A percentile compares a stretch with the other conserved stretches of the same genome.
phyloP scores from a whole-genome alignment of 2,888 invertebrate species.

The Andrena praecox region DNA sequence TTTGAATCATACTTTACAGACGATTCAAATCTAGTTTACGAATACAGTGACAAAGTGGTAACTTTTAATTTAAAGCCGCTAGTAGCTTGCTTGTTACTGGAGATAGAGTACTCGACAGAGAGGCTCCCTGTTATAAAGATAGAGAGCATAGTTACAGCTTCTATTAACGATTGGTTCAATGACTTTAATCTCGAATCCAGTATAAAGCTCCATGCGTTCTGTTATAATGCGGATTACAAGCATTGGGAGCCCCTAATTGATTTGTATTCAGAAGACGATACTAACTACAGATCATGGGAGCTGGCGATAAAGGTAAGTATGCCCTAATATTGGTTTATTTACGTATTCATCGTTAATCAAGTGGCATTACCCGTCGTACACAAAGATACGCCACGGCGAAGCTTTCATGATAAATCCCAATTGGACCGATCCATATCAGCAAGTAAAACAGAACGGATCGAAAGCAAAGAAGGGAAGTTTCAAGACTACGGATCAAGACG shows the following conservation, averaged over 20 bases:
- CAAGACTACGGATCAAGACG: constrained; percentile 87
- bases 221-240: constrained; percentile 89
- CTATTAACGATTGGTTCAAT: constrained; percentile 76
- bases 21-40: constrained; percentile 45
- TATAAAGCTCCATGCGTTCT: constrained; percentile 86
- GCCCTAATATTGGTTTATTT: constrained; percentile 32
- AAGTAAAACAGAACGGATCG: constrained; percentile 74
- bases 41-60: constrained; percentile 67
- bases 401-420: constrained; percentile 86
- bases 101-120: constrained; percentile 80
- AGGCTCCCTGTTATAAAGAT: constrained; percentile 78
- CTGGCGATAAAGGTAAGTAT: constrained; percentile 87
- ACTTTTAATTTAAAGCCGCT: constrained; percentile 78
- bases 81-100: constrained; percentile 73
- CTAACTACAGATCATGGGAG: constrained; percentile 90
- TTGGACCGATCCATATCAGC: constrained; percentile 76
- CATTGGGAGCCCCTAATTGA: constrained; percentile 95
- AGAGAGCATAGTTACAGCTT: constrained; percentile 74
- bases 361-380: background rate
- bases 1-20: constrained; percentile 48
- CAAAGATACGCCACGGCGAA: constrained; percentile 86
- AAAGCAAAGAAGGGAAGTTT: constrained; percentile 86
- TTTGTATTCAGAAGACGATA: constrained; percentile 88
- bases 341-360: background rate
- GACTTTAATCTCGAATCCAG: constrained; percentile 78